Base-by-base conservation (phyloP, 1,140 invertebrate genomes). In the Wasmannia auropunctata region DNA sequence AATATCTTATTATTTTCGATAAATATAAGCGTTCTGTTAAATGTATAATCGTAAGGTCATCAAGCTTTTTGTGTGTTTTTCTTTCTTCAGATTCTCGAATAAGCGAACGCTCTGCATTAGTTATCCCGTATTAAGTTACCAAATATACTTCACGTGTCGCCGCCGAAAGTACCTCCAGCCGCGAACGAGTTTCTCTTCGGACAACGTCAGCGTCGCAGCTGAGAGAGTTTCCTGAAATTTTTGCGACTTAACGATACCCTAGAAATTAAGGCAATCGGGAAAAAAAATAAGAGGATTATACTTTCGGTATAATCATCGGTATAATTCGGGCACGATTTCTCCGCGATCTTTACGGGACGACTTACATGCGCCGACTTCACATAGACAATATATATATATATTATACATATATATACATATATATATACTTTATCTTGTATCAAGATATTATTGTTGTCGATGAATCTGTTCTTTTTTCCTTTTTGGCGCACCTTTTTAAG, bases 11-110 rank as follows among this genome's bases (percentile, higher is more conserved):
- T 70, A 70, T 62, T 86, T 65, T 81, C 76, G 63, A 86, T 56
- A 81, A 81, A 86, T 86, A 86, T 86, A 86, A 80, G 65, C 51
- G 51, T 83, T 83, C 37, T 83, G 79, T 83, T 83, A 72, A 83
- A 81, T 74, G 40, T 79, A n/a, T 72, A 72, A 83, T 74, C 51
- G 67, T 22, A 83, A 83, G 60, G n/a, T 72, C 7, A 46, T 83
- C 67, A 74, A 58, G 67, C 8, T 43, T 40, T 43, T 67, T 67
- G 28, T 28, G 63, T 46, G 34, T 63, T 70, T 58, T 56, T 74
- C 25, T 83, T 83, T 58, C 25, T 83, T 58, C 25, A 58, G 25
- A 3, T 25, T 80, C n/a, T n/a, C 10, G 22, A 80, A 28, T 34
- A 28, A 69, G 14, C n/a, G 8, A 80, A 37, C 19, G 19, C 7